Percentiles rank a stretch among this genome's conserved stretches.
phyloP scores from a whole-genome alignment of 2,888 invertebrate genomes.

The Oligia latruncula region DNA sequence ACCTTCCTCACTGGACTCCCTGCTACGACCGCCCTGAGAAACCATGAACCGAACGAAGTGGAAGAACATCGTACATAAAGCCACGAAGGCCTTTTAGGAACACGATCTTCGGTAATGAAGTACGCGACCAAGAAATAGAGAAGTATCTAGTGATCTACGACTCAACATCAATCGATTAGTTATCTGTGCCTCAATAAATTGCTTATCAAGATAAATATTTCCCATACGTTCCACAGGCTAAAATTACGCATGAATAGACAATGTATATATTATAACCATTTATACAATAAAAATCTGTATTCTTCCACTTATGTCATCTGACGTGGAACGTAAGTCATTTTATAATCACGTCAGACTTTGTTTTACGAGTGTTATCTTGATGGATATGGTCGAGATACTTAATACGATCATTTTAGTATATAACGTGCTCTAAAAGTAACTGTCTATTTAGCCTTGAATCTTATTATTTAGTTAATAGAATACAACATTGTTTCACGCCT shows the following conservation, averaged over 20 bases:
- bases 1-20: too few species aligned
- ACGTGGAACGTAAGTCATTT: constrained; percentile 13
- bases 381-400: constrained; percentile 21
- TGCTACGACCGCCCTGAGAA: too few species aligned
- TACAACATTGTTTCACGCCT: constrained; percentile 3
- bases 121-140: too few species aligned
- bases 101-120: too few species aligned
- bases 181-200: background rate
- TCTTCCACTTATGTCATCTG: constrained; percentile 21
- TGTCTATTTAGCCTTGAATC: constrained; percentile 12
- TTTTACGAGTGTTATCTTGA: constrained; percentile 48
- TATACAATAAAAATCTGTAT: constrained; percentile 6
- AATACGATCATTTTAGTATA: constrained; percentile 10
- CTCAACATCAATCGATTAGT: background rate
- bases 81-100: too few species aligned
- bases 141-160: background rate
- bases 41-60: too few species aligned
- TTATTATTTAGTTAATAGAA: background rate
- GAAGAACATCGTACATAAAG: too few species aligned
- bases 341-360: constrained; percentile 24
- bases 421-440: constrained; percentile 6
- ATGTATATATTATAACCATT: background rate
- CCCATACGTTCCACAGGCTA: background rate
- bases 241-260: constrained; percentile 13
- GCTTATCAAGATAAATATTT: background rate